These are phyloP conservation scores for Nanorana parkeri DNA, from an alignment of 2,113 vertebrate species.

Conservation along the genomic window DNA sequence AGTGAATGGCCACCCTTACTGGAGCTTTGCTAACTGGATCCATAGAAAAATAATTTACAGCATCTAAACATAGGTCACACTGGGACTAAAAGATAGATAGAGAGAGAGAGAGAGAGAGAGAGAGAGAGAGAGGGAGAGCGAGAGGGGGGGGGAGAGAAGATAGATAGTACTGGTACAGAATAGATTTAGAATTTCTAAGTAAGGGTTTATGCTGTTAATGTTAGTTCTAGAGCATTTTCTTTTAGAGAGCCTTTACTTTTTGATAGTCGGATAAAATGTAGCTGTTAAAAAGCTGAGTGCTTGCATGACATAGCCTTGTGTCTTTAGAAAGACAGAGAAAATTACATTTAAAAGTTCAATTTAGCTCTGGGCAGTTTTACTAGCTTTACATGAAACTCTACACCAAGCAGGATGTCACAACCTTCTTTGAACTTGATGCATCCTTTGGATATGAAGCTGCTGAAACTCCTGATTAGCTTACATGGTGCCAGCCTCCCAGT, in stretches of 20 bases:
- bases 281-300: conserved; percentile 59
- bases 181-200: too few relatives aligned
- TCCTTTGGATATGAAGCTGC: conserved; percentile 78
- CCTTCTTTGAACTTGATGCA: conserved; percentile 92
- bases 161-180: too few relatives aligned
- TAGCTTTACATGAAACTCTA: conserved; percentile 79
- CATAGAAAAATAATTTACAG: too few relatives aligned
- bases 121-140: too few relatives aligned
- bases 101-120: too few relatives aligned
- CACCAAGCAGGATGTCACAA: conserved; percentile 77
- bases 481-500: conserved; percentile 72
- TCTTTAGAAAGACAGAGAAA: conserved; percentile 61
- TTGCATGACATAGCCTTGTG: conserved; percentile 49
- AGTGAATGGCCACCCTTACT: too few relatives aligned
- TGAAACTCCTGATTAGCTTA: conserved; percentile 72
- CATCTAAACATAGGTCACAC: too few relatives aligned
- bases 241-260: not conserved
- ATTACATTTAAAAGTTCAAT: conserved; percentile 62
- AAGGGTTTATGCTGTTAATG: too few relatives aligned
- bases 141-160: too few relatives aligned
- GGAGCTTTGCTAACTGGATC: too few relatives aligned
- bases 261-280: conserved; percentile 4
- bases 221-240: too few relatives aligned
- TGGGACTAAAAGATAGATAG: too few relatives aligned
- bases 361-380: conserved; percentile 74